A percentile compares a stretch with the other conserved stretches of the same genome.
Evolutionary conservation across 2,888 invertebrate genomes (phyloP).

Genomic region (Thalpophila matura): DNA sequence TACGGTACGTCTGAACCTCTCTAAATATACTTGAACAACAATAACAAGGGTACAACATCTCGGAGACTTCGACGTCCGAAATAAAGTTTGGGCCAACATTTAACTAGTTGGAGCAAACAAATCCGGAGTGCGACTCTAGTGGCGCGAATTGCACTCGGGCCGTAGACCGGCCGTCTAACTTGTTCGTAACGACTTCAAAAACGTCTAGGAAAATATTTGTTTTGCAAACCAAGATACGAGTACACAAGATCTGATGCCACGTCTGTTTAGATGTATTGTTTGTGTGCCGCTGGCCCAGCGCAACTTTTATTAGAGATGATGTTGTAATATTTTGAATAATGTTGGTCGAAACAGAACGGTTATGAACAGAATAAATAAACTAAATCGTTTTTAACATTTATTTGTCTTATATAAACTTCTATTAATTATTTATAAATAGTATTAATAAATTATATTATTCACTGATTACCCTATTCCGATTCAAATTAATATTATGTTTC

Average conservation of each 20-base stretch:
- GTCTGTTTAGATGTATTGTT: conserved; percentile 56
- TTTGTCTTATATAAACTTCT: no score
- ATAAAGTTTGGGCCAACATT: conserved; percentile 87
- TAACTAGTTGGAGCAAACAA: conserved; percentile 89
- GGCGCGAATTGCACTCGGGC: conserved; percentile 76
- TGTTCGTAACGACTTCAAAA: conserved; percentile 77
- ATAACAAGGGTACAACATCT: conserved; percentile 82
- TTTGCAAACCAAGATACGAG: conserved; percentile 63
- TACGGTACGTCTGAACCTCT: conserved; percentile 61
- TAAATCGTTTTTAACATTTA: no score
- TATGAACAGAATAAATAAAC: not conserved
- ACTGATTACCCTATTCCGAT: not conserved
- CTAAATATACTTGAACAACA: conserved; percentile 77
- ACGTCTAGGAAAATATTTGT: conserved; percentile 76
- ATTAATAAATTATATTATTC: no score
- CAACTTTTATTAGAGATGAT: conserved; percentile 57
- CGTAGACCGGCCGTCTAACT: conserved; percentile 70
- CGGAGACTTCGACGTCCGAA: conserved; percentile 80
- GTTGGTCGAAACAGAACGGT: not conserved
- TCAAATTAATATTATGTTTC: not conserved
- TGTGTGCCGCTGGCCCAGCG: conserved; percentile 29
- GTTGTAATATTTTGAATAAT: conserved; percentile 27
- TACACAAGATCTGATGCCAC: conserved; percentile 59
- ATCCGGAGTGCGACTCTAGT: conserved; percentile 82
- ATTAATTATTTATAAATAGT: no score